phyloP scores from a whole-genome alignment of 2,797 vertebrate genomes.

The Syngnathus acus region DNA sequence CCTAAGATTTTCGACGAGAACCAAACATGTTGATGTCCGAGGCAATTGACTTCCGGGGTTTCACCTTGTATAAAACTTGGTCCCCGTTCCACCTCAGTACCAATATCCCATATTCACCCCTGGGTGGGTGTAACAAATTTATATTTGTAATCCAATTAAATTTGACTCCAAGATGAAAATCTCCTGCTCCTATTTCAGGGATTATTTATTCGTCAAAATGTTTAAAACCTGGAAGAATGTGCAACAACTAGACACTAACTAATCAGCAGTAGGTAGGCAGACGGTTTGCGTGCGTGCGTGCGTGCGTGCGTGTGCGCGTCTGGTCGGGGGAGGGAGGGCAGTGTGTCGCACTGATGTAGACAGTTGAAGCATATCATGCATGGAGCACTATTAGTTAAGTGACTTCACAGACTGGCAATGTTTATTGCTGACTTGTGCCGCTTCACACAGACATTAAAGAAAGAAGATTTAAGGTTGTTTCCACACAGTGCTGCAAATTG shows the following conservation, averaged over 20 bases:
- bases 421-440: background rate
- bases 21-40: too few species aligned
- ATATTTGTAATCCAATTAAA: constrained; percentile 58
- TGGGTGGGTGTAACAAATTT: constrained; percentile 9
- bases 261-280: background rate
- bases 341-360: background rate
- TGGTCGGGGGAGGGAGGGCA: background rate
- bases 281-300: background rate
- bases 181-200: constrained; percentile 41
- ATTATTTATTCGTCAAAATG: constrained; percentile 36
- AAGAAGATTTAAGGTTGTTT: constrained; percentile 7
- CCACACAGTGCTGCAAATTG: constrained; percentile 51
- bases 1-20: too few species aligned
- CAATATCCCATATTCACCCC: too few species aligned
- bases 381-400: constrained; percentile 8
- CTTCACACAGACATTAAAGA: background rate
- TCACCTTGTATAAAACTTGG: too few species aligned
- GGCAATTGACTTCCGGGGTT: too few species aligned
- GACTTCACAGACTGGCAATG: constrained; percentile 13
- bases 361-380: background rate
- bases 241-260: background rate
- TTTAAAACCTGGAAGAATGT: constrained; percentile 19
- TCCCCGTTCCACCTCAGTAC: too few species aligned
- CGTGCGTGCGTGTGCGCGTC: background rate
- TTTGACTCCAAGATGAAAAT: constrained; percentile 42